Evolutionary conservation across 2,113 vertebrate genomes (phyloP).

Genomic region (Astur gentilis): DNA sequence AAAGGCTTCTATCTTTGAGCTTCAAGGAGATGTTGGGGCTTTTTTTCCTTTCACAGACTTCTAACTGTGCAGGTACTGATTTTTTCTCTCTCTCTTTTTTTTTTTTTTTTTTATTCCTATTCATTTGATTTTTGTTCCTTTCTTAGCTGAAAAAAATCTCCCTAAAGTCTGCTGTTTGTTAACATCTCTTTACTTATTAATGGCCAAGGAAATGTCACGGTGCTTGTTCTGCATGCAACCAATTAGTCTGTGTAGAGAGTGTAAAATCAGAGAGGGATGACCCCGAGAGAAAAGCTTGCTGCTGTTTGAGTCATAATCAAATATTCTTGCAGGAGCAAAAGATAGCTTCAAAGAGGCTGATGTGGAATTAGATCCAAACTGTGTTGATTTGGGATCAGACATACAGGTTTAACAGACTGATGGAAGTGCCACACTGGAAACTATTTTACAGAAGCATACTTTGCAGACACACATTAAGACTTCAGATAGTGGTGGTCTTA

Average conservation of each 20-base stretch:
- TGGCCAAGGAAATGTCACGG: not conserved
- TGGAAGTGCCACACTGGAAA: not conserved
- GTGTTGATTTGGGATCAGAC: not conserved
- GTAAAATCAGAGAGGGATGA: conserved; percentile 31
- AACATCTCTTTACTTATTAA: conserved; percentile 20
- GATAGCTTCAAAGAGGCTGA: conserved; percentile 58
- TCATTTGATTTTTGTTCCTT: not conserved
- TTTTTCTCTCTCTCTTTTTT: accelerated
- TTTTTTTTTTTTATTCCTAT: not conserved
- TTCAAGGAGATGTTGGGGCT: not conserved
- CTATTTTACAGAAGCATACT: not conserved
- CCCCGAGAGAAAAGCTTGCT: conserved; percentile 46
- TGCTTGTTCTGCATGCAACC: conserved; percentile 31
- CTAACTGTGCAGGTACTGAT: not conserved
- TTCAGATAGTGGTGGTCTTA: not conserved
- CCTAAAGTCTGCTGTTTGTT: not conserved
- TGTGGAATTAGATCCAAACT: conserved; percentile 22
- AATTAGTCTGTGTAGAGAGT: conserved; percentile 37
- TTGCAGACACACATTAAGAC: not conserved
- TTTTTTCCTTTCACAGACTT: not conserved
- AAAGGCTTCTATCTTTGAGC: not conserved
- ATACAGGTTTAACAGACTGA: not conserved
- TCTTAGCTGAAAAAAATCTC: not conserved
- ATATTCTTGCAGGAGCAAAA: conserved; percentile 15
- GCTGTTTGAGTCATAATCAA: conserved; percentile 65